Percentiles rank a stretch among this genome's conserved stretches.
phyloP scores from a whole-genome alignment of 2,888 invertebrate species.

The Drosophila macrospina region DNA sequence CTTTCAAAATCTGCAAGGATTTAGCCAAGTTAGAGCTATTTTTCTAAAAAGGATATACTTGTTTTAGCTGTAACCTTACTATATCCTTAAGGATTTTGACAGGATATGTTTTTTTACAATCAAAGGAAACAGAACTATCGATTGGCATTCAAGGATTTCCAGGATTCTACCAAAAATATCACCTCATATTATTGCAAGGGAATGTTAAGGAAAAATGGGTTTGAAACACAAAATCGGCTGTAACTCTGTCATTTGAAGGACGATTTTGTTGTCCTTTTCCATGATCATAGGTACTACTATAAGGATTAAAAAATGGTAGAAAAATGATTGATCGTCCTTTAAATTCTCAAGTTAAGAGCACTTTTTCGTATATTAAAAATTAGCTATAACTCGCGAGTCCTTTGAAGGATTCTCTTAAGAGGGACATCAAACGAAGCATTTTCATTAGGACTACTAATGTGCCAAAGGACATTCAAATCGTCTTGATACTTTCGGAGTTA shows the following conservation, averaged over 20 bases:
- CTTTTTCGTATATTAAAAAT: background rate
- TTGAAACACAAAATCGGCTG: background rate
- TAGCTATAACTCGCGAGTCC: too few species aligned
- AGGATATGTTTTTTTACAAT: background rate
- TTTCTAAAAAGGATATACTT: too few species aligned
- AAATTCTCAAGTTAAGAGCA: background rate
- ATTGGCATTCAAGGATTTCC: background rate
- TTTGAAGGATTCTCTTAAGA: too few species aligned
- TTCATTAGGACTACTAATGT: too few species aligned
- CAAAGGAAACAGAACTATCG: background rate
- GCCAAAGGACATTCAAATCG: background rate
- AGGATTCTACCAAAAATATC: background rate
- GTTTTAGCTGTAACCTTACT: too few species aligned
- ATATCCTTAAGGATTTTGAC: background rate
- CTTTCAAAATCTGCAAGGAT: too few species aligned
- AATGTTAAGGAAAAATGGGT: background rate
- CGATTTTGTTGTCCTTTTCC: background rate
- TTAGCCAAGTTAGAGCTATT: too few species aligned
- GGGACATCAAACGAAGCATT: too few species aligned
- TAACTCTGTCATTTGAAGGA: background rate
- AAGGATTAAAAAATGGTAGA: background rate
- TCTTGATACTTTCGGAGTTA: background rate
- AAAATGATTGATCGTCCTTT: background rate
- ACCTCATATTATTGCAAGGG: background rate
- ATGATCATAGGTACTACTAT: background rate